Conservation (phyloP, 2,113 vertebrate species). For the Noctilio leporinus region DNA sequence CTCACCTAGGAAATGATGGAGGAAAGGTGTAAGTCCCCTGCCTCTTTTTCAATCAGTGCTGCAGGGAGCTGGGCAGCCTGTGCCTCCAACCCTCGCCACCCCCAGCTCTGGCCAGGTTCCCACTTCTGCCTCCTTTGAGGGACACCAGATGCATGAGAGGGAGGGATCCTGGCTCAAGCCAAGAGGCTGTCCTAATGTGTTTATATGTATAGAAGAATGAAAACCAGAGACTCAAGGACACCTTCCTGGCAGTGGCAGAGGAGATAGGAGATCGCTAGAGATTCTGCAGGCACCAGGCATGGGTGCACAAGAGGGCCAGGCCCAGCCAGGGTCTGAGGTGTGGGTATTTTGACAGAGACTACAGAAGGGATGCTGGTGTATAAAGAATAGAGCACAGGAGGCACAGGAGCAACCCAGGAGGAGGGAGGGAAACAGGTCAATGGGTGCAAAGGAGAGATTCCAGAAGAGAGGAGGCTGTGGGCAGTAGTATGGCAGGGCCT, state of each 20-base stretch:
- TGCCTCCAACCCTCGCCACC: neutral
- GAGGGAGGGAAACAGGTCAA: too few species aligned
- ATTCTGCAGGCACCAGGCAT: neutral
- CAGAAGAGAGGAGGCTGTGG: neutral
- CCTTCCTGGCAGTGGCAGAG: neutral
- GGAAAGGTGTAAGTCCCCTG: neutral
- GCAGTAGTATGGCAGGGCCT: rapidly evolving
- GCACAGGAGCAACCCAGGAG: neutral
- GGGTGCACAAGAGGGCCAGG: neutral
- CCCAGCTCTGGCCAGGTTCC: neutral
- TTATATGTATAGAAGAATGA: constrained; percentile 38
- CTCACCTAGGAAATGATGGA: neutral
- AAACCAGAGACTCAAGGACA: constrained; percentile 33
- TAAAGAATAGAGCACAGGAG: neutral
- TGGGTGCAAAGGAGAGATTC: neutral
- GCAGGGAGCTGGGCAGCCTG: neutral
- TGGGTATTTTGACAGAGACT: neutral
- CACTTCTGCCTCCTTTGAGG: constrained; percentile 31
- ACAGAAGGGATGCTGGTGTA: neutral
- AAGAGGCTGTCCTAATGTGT: constrained; percentile 24
- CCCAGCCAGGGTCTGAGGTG: rapidly evolving
- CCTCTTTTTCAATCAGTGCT: neutral
- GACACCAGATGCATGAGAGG: constrained; percentile 32
- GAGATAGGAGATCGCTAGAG: neutral
- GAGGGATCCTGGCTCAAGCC: neutral